Percentiles rank a stretch among this genome's conserved stretches.
Evolutionary conservation across 2,797 vertebrate genomes (phyloP).

Genomic region (Todus mexicanus): DNA sequence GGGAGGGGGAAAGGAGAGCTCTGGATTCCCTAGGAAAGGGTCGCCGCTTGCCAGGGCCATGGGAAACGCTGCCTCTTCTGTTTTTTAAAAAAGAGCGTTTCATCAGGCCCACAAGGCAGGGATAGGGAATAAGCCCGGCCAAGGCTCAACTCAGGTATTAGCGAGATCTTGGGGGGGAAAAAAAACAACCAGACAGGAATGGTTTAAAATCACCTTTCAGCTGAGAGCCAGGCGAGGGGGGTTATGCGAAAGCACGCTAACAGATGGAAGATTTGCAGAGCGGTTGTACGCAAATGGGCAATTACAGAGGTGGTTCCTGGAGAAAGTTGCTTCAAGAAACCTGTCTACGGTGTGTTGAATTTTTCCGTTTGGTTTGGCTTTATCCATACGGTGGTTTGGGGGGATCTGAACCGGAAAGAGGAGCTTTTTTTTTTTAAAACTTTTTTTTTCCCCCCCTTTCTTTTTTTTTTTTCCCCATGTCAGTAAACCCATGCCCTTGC

Average conservation of each 20-base stretch:
- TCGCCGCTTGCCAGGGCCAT: not conserved
- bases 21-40: not conserved
- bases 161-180: not conserved
- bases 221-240: not conserved
- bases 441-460: no score
- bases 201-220: not conserved
- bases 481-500: not conserved
- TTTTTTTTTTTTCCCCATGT: not conserved
- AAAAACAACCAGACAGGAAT: not conserved
- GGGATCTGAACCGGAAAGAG: not conserved
- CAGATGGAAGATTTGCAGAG: not conserved
- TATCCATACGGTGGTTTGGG: not conserved
- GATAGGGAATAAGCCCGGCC: not conserved
- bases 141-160: not conserved
- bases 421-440: not conserved
- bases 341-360: not conserved
- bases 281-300: not conserved
- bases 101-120: not conserved
- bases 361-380: not conserved
- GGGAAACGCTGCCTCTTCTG: not conserved
- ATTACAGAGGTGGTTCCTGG: not conserved
- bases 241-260: not conserved
- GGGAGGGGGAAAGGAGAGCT: not conserved
- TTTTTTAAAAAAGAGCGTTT: not conserved
- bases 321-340: slow-evolving; percentile 64